Conservation (phyloP, 2,888 invertebrate genomes). For the Metacarcinus magister region DNA sequence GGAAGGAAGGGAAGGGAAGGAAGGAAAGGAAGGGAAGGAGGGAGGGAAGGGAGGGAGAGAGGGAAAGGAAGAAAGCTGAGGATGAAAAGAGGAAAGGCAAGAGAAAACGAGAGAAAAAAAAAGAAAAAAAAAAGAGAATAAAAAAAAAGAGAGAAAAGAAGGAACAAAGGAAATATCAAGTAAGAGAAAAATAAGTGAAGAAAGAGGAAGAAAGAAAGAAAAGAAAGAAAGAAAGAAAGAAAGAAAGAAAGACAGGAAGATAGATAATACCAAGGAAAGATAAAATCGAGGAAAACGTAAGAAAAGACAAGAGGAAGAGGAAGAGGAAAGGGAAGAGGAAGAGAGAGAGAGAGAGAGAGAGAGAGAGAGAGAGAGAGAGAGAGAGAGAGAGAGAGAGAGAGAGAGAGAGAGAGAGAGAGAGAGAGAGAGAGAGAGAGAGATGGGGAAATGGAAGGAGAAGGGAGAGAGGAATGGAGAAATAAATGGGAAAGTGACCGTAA, state of each 20-base stretch:
- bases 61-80: not conserved
- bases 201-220: too few species aligned
- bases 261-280: too few species aligned
- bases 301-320: not conserved
- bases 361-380: conserved; percentile 35
- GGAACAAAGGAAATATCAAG: not conserved
- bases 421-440: not conserved
- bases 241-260: not conserved
- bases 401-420: not conserved
- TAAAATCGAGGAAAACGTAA: too few species aligned
- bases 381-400: not conserved
- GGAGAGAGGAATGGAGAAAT: not conserved
- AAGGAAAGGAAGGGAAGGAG: not conserved
- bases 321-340: conserved; percentile 9
- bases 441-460: too few species aligned
- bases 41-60: not conserved
- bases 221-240: not conserved
- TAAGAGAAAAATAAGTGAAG: too few species aligned
- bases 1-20: not conserved
- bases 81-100: not conserved
- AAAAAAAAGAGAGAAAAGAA: not conserved
- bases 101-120: not conserved
- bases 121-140: not conserved
- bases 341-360: conserved; percentile 33
- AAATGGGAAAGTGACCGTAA: not conserved